Conservation (phyloP, 2,797 vertebrate genomes). For the Meriones psammophilus region DNA sequence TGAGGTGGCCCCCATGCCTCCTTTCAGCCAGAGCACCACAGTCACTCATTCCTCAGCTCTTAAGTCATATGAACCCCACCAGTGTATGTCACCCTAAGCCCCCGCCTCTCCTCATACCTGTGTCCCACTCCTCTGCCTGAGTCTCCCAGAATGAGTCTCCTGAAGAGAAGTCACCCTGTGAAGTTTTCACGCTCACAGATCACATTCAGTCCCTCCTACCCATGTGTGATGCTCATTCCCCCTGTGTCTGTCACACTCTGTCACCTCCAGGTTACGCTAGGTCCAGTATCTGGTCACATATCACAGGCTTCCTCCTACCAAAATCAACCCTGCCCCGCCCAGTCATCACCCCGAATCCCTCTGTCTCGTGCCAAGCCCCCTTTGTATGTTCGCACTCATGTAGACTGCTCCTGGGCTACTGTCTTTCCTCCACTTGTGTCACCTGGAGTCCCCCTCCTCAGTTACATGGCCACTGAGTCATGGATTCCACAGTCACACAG, state of each 20-base stretch:
- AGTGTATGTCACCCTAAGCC: background rate
- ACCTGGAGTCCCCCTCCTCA: background rate
- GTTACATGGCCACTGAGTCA: background rate
- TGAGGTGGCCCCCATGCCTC: too few relatives aligned
- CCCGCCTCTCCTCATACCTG: background rate
- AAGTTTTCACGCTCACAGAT: too few relatives aligned
- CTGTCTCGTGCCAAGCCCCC: background rate
- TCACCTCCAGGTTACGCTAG: too few relatives aligned
- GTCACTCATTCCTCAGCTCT: accelerated
- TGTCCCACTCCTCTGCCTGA: too few relatives aligned
- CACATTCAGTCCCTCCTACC: background rate
- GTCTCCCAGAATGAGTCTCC: background rate
- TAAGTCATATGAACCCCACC: background rate
- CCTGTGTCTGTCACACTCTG: background rate
- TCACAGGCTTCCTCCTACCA: background rate
- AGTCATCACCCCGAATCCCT: background rate
- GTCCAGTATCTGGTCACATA: background rate
- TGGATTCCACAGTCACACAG: too few relatives aligned
- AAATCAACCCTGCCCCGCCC: too few relatives aligned
- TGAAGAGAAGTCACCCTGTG: too few relatives aligned
- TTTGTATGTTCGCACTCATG: background rate
- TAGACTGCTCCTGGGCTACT: accelerated
- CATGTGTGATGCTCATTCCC: background rate
- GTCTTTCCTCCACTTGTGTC: background rate
- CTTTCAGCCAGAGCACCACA: too few relatives aligned